Conservation (phyloP, 2,797 vertebrate species). For the Lithobates sylvaticus region DNA sequence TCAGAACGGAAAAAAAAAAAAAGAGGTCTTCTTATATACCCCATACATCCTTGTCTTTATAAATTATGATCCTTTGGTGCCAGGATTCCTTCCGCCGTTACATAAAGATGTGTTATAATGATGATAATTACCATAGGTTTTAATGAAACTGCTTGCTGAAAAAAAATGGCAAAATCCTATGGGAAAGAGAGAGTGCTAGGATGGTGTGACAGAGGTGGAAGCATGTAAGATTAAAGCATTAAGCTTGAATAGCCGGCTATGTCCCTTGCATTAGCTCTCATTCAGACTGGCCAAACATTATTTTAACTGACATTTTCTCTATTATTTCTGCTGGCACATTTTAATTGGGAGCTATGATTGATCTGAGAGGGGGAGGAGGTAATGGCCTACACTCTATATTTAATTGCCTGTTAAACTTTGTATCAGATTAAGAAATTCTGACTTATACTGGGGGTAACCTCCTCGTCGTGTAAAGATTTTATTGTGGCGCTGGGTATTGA, state of each 20-base stretch:
- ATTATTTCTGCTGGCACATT: conserved; percentile 56
- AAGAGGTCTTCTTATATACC: conserved; percentile 20
- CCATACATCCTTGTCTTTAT: conserved; percentile 45
- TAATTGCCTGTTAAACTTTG: conserved; percentile 43
- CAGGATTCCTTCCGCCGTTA: conserved; percentile 30
- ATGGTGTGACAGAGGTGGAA: conserved; percentile 44
- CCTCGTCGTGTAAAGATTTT: background rate
- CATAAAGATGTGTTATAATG: conserved; percentile 60
- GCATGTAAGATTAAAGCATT: conserved; percentile 59
- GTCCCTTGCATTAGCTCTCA: conserved; percentile 42
- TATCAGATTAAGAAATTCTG: conserved; percentile 27
- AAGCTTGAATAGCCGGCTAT: conserved; percentile 31
- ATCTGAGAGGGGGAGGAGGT: conserved; percentile 30
- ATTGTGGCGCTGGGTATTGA: background rate
- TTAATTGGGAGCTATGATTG: conserved; percentile 55
- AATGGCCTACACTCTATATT: conserved; percentile 25
- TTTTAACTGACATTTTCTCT: conserved; percentile 55
- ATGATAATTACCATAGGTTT: conserved; percentile 61
- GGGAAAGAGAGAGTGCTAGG: conserved; percentile 51
- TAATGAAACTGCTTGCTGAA: conserved; percentile 48
- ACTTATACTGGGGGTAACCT: conserved; percentile 19
- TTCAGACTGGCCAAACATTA: conserved; percentile 52
- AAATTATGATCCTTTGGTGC: conserved; percentile 11
- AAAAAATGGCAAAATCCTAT: conserved; percentile 41
- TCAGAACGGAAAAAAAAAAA: conserved; percentile 43